Evolutionary conservation across 2,888 invertebrate species (phyloP), one percentile per base, ranked within the genome.

Genomic region (Aleiodes alternator): DNA sequence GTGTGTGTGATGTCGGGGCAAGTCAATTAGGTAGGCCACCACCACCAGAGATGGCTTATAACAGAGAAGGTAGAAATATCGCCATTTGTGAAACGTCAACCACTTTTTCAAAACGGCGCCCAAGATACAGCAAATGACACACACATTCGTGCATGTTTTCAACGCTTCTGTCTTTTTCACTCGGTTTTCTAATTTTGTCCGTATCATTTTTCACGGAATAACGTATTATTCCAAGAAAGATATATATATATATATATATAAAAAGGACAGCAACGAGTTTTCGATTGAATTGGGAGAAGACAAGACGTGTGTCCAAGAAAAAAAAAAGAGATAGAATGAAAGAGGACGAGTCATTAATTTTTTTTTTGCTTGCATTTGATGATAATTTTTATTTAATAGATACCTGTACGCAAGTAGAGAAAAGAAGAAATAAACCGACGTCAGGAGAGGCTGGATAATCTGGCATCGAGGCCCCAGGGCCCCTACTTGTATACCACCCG

Each of bases 401-500:
- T 70, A 50, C 64, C 48, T 55, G 51, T 70, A 57, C 38, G 70
- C 38, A 61, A 72, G 12, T n/a, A 59, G 68, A 68, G 69, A 34
- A 34, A 34, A 73, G 78, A 53, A 38, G 61, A 71, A 51, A 72
- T 69, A 69, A 43, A 57, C 64, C 50, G 51, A 69, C 51, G 71
- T 72, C 59, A 72, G 72, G 64, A 69, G 72, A 70, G 74, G 75
- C 70, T 69, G 76, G 73, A 85, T 86, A 87, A 87, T 87, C 87
- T 86, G 78, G 81, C 81, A 87, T 87, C 87, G 79, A 82, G 82
- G 84, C 34, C 87, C 86, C 79, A 83, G 85, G 81, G 80, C 78
- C 75, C 71, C 79, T 75, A 76, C 76, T 79, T 77, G 80, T 80
- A 77, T 76, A 77, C 78, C 74, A 56, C 70, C 23, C 61, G 69